Percentiles rank a stretch among this genome's conserved stretches.
Conservation (phyloP, 2,888 invertebrate species). For the Cecidostiba fungosa region DNA sequence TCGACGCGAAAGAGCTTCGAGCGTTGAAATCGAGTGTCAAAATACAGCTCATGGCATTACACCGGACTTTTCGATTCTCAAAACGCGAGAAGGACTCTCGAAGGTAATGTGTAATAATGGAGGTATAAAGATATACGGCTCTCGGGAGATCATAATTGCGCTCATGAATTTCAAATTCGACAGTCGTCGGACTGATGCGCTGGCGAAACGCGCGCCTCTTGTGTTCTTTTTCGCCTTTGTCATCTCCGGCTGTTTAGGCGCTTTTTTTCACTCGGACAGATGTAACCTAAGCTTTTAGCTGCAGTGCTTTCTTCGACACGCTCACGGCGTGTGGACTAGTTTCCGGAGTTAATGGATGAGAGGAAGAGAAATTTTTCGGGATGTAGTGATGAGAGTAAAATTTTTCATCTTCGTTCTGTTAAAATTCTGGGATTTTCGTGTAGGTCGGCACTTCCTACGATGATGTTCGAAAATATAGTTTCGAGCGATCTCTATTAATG, state of each 20-base stretch:
- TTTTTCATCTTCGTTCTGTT: constrained; percentile 1
- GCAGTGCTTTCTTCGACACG: constrained; percentile 24
- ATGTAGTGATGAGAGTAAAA: not conserved
- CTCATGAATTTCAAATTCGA: constrained; percentile 49
- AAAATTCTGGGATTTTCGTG: not conserved
- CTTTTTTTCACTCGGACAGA: not conserved
- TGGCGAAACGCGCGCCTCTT: not conserved
- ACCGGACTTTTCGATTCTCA: not conserved
- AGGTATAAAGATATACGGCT: not conserved
- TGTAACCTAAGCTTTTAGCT: constrained; percentile 23
- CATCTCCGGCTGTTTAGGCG: constrained; percentile 34
- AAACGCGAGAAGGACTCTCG: not conserved
- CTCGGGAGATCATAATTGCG: constrained; percentile 20
- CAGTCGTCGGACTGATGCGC: not conserved
- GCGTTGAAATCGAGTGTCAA: not conserved
- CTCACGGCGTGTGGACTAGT: not conserved
- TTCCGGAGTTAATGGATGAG: constrained; percentile 34
- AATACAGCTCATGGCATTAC: not conserved
- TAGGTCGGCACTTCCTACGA: not conserved
- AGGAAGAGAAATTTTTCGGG: constrained; percentile 25
- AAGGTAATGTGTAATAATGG: no score
- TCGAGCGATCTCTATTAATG: not conserved
- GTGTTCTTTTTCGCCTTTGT: constrained; percentile 34
- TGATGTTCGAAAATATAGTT: not conserved
- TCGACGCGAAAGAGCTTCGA: not conserved